Conservation (phyloP, 2,888 invertebrate species). For the Rapana venosa region DNA sequence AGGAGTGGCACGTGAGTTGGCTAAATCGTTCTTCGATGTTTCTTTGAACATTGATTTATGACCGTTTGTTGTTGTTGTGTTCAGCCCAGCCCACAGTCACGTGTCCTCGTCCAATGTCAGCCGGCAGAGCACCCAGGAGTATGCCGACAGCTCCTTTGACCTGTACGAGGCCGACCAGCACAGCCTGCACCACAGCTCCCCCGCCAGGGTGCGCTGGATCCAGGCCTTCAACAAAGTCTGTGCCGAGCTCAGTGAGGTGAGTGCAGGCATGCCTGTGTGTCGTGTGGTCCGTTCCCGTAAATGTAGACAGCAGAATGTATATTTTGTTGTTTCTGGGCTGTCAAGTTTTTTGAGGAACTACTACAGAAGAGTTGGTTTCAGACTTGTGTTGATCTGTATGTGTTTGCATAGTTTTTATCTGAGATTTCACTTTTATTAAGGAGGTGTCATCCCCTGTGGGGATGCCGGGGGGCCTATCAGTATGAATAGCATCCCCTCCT, state of each 20-base stretch:
- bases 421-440: no score
- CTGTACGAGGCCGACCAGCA: conserved; percentile 50
- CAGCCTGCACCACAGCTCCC: conserved; percentile 46
- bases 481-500: no score
- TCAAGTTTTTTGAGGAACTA: no score
- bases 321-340: no score
- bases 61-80: neutral
- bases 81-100: conserved; percentile 70
- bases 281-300: neutral
- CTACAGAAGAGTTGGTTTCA: no score
- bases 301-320: no score
- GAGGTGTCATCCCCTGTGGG: no score
- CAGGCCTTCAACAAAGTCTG: conserved; percentile 97
- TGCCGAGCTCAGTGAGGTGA: conserved; percentile 88
- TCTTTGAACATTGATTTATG: neutral
- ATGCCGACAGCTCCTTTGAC: conserved; percentile 63
- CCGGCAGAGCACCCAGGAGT: conserved; percentile 73
- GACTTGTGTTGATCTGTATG: no score
- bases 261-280: conserved; percentile 10
- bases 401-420: no score
- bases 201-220: conserved; percentile 87
- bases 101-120: conserved; percentile 70
- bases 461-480: no score
- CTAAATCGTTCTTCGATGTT: neutral
- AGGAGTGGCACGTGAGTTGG: no score